Base-by-base conservation (phyloP, 2,113 vertebrate species). In the Pelecanoides urinatrix region DNA sequence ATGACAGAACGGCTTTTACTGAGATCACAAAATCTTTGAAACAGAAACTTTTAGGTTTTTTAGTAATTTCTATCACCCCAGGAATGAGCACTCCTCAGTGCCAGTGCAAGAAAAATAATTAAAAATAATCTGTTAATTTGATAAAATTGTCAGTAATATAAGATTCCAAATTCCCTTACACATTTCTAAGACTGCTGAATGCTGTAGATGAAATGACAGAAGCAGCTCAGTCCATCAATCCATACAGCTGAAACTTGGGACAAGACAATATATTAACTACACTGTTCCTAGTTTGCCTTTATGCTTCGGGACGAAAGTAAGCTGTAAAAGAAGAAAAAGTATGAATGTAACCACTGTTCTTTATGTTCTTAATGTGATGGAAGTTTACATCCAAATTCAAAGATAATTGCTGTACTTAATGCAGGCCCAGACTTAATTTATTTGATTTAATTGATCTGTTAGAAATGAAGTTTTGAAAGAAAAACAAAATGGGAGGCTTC, bases 301-400 rank as follows among this genome's bases (percentile, higher is more conserved):
- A 80, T 92, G 87, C 76, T 65, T 94, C 76, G 29, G 42, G 45
- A 85, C 86, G 88, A 97, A 97, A 96, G 95, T 90, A 88, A 95
- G 25, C 80, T 96, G 93, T 97, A 91, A 96, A 92, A 94, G 89
- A 94, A 94, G 77, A 91, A 88, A 93, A 92, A 78, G 19, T 71
- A 62, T 90, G 77, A 96, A 89, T 85, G 66, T 95, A 94, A 89
- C 58, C 86, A 93, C 93, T 89, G 61, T 95, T 96, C 75, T 92
- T 94, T 96, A 75, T 66, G 56, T 95, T 68, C 82, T 87, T 94
- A 92, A 30, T 63, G 23, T 86, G 58, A 77, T 93, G 84, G 44
- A 97, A 93, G 25, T 56, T 70, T 85, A 61, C 85, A 21, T 86
- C 67, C 53, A 63, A 93, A 86, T 91, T 76, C 58, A 75, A 65